These are phyloP conservation scores for Odontomyia ornata DNA, from an alignment of 2,888 invertebrate species.

Conservation along the genomic window DNA sequence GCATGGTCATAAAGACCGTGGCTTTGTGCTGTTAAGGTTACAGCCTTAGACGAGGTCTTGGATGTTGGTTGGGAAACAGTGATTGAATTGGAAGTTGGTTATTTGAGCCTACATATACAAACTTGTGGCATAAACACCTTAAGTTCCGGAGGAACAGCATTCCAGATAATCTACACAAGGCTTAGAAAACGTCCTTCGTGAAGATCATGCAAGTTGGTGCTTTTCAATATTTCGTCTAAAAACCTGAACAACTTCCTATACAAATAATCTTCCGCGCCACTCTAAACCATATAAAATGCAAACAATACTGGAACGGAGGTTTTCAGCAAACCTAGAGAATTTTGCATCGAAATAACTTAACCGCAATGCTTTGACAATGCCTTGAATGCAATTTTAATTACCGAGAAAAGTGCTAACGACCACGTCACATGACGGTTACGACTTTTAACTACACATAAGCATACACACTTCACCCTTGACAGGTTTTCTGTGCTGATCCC, in stretches of 20 bases:
- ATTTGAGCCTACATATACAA: too few relatives aligned
- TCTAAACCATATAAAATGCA: neutral
- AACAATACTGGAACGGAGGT: neutral
- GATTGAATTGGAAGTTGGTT: neutral
- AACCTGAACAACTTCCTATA: neutral
- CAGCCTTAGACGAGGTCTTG: neutral
- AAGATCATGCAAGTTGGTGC: too few relatives aligned
- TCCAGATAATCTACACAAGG: too few relatives aligned
- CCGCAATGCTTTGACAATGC: conserved; percentile 36
- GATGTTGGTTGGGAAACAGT: neutral
- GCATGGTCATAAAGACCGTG: conserved; percentile 8
- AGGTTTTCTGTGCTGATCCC: neutral
- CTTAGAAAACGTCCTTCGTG: too few relatives aligned
- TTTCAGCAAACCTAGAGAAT: conserved; percentile 10
- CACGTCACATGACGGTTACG: conserved; percentile 18
- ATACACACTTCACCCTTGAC: conserved; percentile 3
- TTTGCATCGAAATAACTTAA: conserved; percentile 33
- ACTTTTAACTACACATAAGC: neutral
- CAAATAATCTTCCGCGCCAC: neutral
- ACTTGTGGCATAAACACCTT: too few relatives aligned
- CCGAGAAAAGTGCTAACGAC: conserved; percentile 42
- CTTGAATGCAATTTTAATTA: conserved; percentile 42
- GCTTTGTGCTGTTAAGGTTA: neutral
- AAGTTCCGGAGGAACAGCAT: too few relatives aligned
- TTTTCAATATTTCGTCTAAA: too few relatives aligned